Evolutionary conservation across 1,140 invertebrate species (phyloP).

Genomic region (Achroia grisella): DNA sequence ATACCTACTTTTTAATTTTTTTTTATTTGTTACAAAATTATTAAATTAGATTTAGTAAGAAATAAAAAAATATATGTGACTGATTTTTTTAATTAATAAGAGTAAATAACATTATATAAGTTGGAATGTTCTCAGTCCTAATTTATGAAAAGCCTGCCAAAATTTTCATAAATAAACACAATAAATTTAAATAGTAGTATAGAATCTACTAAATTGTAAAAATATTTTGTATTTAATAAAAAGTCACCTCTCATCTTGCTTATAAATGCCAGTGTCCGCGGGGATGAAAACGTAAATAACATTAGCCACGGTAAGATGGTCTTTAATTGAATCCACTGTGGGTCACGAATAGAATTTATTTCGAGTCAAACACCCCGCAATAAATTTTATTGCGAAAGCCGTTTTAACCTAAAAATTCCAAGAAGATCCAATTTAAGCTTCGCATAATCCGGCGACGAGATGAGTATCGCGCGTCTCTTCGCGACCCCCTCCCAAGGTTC

Average conservation of each 20-base stretch:
- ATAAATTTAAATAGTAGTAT: no score
- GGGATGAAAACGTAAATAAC: slow-evolving; percentile 30
- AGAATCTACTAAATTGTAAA: background rate
- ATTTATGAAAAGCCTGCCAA: no score
- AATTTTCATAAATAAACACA: no score
- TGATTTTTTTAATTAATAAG: no score
- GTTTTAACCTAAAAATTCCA: slow-evolving; percentile 59
- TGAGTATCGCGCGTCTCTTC: slow-evolving; percentile 36
- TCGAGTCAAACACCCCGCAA: slow-evolving; percentile 49
- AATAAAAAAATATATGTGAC: no score
- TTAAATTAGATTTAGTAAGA: no score
- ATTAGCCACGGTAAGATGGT: slow-evolving; percentile 24
- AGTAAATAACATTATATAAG: no score
- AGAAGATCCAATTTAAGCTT: slow-evolving; percentile 62
- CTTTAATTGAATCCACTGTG: slow-evolving; percentile 35
- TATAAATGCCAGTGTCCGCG: slow-evolving; percentile 7
- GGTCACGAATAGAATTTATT: slow-evolving; percentile 37
- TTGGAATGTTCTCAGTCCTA: no score
- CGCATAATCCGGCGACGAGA: slow-evolving; percentile 52
- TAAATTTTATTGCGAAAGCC: slow-evolving; percentile 55
- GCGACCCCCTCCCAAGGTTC: slow-evolving; percentile 4
- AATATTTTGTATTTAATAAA: background rate
- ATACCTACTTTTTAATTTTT: no score
- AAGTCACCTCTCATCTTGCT: slow-evolving; percentile 6
- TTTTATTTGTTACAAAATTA: no score